These are phyloP conservation scores for Amphiprion percula DNA, from an alignment of 2,113 vertebrate species.

Conservation along the genomic window DNA sequence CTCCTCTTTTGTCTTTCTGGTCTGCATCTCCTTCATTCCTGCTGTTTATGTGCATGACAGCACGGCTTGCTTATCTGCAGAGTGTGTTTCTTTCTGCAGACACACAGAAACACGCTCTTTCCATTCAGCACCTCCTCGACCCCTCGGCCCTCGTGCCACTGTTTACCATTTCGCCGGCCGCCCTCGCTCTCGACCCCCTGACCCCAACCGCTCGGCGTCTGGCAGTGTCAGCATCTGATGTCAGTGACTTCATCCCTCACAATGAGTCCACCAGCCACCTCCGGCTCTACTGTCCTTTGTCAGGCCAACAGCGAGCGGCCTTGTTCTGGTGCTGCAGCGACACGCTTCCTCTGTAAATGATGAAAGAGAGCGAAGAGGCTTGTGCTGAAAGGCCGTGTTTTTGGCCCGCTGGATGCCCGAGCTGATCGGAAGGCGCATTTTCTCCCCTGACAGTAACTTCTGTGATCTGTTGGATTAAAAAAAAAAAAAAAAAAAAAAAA, in stretches of 20 bases:
- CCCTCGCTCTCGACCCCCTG: conserved; percentile 61
- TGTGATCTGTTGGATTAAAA: conserved; percentile 63
- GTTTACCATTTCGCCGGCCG: conserved; percentile 40
- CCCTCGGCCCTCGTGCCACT: conserved; percentile 22
- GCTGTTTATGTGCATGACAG: conserved; percentile 30
- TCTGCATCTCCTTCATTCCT: conserved; percentile 19
- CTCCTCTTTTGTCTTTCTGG: conserved; percentile 11
- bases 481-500: no score
- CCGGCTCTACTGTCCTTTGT: conserved; percentile 75
- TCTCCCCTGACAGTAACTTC: conserved; percentile 69
- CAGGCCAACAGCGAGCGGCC: conserved; percentile 46
- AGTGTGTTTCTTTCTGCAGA: conserved; percentile 35
- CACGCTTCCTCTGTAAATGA: conserved; percentile 81
- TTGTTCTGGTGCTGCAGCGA: conserved; percentile 66
- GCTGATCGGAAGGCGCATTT: conserved; percentile 64
- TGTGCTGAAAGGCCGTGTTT: conserved; percentile 67
- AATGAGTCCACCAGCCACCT: conserved; percentile 68
- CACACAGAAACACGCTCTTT: conserved; percentile 31
- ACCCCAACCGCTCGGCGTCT: conserved; percentile 44
- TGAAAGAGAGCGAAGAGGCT: conserved; percentile 65
- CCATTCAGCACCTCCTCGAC: conserved; percentile 29
- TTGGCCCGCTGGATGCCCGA: conserved; percentile 23
- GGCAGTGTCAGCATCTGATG: conserved; percentile 55
- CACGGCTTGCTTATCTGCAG: conserved; percentile 28
- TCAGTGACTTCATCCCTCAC: conserved; percentile 66